A percentile compares a stretch with the other conserved stretches of the same genome.
phyloP scores from a whole-genome alignment of 2,113 vertebrate genomes.

The Chloebia gouldiae region DNA sequence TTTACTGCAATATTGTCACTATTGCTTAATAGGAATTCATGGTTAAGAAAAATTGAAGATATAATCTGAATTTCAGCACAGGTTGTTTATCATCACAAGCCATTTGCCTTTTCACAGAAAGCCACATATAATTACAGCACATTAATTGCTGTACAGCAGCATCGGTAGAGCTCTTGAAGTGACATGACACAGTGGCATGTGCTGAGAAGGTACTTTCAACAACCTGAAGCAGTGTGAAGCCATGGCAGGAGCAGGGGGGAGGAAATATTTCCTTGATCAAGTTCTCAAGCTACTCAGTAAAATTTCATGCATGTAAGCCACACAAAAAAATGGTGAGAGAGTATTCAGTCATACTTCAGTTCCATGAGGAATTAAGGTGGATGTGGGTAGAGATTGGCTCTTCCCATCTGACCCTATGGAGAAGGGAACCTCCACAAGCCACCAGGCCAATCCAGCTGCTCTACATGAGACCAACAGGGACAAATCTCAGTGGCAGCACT shows the following conservation, averaged over 20 bases:
- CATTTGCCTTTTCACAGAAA: not conserved
- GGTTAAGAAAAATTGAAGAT: not conserved
- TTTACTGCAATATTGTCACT: not conserved
- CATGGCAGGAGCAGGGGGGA: not conserved
- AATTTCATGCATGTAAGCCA: not conserved
- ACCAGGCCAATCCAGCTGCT: not conserved
- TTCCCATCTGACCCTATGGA: accelerated
- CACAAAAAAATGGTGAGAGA: not conserved
- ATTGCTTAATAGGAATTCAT: not conserved
- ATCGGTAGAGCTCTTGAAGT: not conserved
- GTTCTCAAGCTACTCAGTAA: not conserved
- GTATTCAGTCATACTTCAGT: not conserved
- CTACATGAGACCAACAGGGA: not conserved
- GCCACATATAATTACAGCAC: not conserved
- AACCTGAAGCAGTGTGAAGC: not conserved
- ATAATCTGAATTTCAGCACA: not conserved
- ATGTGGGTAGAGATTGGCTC: not conserved
- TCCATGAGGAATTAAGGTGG: not conserved
- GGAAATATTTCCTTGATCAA: not conserved
- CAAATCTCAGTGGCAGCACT: not conserved
- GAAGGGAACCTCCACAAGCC: accelerated
- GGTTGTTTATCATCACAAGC: not conserved
- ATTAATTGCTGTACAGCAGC: not conserved
- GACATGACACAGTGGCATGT: not conserved
- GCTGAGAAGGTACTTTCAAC: not conserved